Evolutionary conservation across 2,888 invertebrate genomes (phyloP).

Genomic region (Chymomyza fuscimana): DNA sequence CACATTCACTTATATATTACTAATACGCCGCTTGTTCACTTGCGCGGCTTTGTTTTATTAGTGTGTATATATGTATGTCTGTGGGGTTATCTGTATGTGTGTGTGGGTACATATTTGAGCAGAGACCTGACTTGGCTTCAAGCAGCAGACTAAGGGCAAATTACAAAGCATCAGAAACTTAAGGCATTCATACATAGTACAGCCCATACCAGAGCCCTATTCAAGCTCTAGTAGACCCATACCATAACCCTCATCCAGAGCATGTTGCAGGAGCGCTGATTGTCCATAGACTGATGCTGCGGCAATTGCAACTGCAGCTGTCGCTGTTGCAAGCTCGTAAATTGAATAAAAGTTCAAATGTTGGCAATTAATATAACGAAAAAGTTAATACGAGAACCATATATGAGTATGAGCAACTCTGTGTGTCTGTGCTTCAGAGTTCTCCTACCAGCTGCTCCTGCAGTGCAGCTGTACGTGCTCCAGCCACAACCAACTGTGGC

Average conservation of each 20-base stretch:
- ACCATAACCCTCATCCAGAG: background rate
- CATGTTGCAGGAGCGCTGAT: constrained; percentile 20
- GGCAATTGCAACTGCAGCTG: constrained; percentile 30
- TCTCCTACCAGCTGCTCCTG: constrained; percentile 6
- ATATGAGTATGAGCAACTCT: constrained; percentile 23
- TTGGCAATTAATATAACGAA: constrained; percentile 78
- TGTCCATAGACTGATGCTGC: constrained; percentile 27
- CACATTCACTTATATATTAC: constrained; percentile 45
- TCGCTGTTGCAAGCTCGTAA: constrained; percentile 65
- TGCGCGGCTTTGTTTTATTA: constrained; percentile 40
- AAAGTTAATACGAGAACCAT: constrained; percentile 65
- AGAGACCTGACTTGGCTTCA: constrained; percentile 37
- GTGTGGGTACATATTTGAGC: constrained; percentile 11
- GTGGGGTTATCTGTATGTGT: background rate
- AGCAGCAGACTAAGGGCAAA: constrained; percentile 26
- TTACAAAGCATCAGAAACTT: constrained; percentile 3
- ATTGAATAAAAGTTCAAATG: constrained; percentile 79
- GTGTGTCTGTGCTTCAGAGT: constrained; percentile 20
- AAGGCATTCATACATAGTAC: background rate
- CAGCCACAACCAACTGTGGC: constrained; percentile 43
- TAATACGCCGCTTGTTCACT: constrained; percentile 59
- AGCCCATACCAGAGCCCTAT: too few species aligned
- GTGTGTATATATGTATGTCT: background rate
- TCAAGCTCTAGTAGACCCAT: background rate
- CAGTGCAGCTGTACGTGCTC: constrained; percentile 15